Percentiles rank a stretch among this genome's conserved stretches.
Evolutionary conservation across 2,888 invertebrate species (phyloP).

Genomic region (Caenorhabditis virilis): DNA sequence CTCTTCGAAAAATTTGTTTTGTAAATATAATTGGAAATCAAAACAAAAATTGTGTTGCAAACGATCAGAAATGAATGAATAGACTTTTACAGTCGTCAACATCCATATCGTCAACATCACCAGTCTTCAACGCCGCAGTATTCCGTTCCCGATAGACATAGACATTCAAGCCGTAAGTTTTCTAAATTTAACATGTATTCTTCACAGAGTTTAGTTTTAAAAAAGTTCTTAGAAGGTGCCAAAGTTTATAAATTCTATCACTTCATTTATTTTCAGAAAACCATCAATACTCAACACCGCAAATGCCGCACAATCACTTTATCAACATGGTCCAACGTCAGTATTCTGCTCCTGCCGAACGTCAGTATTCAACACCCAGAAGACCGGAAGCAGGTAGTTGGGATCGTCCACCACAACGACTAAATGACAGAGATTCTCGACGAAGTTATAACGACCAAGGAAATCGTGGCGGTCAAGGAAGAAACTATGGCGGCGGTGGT

Average conservation of each 20-base stretch:
- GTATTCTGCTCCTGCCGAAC: not conserved
- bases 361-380: not conserved
- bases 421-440: no score
- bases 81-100: not conserved
- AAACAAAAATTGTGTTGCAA: not conserved
- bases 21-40: not conserved
- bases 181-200: no score
- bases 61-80: not conserved
- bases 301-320: not conserved
- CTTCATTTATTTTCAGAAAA: not conserved
- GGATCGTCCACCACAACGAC: not conserved
- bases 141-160: not conserved
- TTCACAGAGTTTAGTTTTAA: no score
- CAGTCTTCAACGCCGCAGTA: not conserved
- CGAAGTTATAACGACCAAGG: no score
- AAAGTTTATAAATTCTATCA: no score
- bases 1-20: not conserved
- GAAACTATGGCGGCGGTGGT: no score
- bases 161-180: not conserved
- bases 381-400: not conserved
- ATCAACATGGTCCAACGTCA: no score
- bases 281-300: not conserved
- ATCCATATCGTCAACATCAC: not conserved
- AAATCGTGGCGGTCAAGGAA: no score
- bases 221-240: no score